phyloP scores from a whole-genome alignment of 2,113 vertebrate genomes.

The Triplophysa siluroides region DNA sequence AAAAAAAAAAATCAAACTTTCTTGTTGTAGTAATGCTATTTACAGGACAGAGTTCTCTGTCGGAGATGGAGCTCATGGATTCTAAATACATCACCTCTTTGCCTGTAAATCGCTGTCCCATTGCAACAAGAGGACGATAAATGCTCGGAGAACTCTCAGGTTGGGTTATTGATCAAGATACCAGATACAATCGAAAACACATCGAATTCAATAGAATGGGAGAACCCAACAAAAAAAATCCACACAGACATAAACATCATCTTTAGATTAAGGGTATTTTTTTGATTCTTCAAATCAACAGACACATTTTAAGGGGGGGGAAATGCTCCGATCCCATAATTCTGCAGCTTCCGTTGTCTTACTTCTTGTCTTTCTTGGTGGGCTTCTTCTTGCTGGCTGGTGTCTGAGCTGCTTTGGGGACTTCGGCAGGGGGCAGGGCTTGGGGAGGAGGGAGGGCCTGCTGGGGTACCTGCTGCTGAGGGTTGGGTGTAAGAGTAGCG shows the following conservation, averaged over 20 bases:
- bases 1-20: neutral
- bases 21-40: conserved; percentile 36
- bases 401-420: conserved; percentile 78
- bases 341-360: conserved; percentile 52
- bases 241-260: neutral
- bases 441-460: conserved; percentile 77
- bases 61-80: neutral
- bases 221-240: neutral
- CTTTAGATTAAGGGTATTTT: neutral
- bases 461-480: conserved; percentile 73
- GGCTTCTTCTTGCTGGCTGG: conserved; percentile 96
- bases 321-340: conserved; percentile 11
- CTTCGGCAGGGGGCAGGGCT: conserved; percentile 71
- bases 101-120: neutral
- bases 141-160: neutral
- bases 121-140: neutral
- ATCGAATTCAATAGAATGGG: neutral
- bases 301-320: conserved; percentile 13
- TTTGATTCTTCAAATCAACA: neutral
- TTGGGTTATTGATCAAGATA: conserved; percentile 18
- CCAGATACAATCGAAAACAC: neutral
- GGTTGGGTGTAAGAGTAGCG: conserved; percentile 86
- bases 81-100: conserved; percentile 30
- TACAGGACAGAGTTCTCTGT: conserved; percentile 31
- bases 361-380: conserved; percentile 98